phyloP scores from a whole-genome alignment of 2,797 vertebrate genomes.

The Oreochromis mossambicus region DNA sequence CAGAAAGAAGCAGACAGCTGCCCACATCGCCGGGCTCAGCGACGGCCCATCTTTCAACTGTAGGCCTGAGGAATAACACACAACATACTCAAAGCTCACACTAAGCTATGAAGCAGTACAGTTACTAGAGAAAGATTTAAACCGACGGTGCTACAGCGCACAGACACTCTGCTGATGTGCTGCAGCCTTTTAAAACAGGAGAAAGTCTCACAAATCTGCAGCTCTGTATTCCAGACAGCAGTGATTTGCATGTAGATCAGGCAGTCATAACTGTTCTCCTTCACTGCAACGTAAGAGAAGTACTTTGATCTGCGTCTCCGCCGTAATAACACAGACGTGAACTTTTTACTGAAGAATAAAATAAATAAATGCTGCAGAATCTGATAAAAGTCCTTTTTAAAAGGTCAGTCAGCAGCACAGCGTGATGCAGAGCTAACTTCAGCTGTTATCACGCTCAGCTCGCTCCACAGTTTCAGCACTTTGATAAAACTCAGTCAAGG shows the following conservation, averaged over 20 bases:
- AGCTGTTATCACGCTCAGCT: background rate
- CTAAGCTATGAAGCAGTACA: background rate
- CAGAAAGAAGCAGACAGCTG: background rate
- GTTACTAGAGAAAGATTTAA: background rate
- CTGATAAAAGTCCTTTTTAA: background rate
- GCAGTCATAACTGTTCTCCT: too few species aligned
- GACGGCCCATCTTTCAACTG: too few species aligned
- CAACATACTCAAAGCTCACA: background rate
- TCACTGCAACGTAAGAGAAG: background rate
- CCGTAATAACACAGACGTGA: background rate
- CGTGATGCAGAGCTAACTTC: background rate
- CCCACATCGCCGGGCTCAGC: background rate
- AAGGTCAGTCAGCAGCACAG: background rate
- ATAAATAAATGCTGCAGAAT: background rate
- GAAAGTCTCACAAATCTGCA: background rate
- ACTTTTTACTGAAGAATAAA: background rate
- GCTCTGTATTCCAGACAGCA: background rate
- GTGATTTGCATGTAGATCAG: background rate
- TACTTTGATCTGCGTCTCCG: background rate
- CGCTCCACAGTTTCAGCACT: background rate
- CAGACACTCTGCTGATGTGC: background rate
- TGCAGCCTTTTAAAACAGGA: background rate
- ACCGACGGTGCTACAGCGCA: rapidly evolving
- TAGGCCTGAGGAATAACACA: background rate
- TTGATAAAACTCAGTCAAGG: slow-evolving; percentile 2